Evolutionary conservation across 2,797 vertebrate genomes (phyloP).

Genomic region (Aldrovandia affinis): DNA sequence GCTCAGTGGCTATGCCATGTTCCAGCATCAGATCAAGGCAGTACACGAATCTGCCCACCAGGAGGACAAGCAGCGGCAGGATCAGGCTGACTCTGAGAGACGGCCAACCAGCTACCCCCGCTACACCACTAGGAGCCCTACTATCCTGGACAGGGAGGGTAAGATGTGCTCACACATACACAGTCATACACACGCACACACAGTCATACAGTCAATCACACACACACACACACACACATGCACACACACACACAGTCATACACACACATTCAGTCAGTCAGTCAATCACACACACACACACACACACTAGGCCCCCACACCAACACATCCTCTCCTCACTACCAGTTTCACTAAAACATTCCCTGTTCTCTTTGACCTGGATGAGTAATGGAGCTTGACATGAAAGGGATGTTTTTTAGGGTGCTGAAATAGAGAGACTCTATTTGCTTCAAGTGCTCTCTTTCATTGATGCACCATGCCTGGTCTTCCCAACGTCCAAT

Average conservation of each 20-base stretch:
- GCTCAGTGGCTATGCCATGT: slow-evolving; percentile 87
- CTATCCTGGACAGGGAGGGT: slow-evolving; percentile 89
- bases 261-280: too few species aligned
- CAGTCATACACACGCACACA: slow-evolving; percentile 32
- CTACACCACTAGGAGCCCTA: slow-evolving; percentile 83
- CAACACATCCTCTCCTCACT: not conserved
- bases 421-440: not conserved
- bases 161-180: slow-evolving; percentile 34
- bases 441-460: not conserved
- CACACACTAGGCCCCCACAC: not conserved
- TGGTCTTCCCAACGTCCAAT: not conserved
- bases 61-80: slow-evolving; percentile 92
- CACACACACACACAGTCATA: not conserved
- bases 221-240: slow-evolving; percentile 31
- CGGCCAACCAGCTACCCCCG: slow-evolving; percentile 71
- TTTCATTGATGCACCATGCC: not conserved
- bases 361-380: not conserved
- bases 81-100: slow-evolving; percentile 85
- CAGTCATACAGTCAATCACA: not conserved
- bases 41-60: slow-evolving; percentile 89
- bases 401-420: slow-evolving; percentile 26
- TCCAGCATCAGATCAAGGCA: slow-evolving; percentile 94
- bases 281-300: too few species aligned
- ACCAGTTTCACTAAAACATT: not conserved
- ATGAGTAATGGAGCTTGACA: slow-evolving; percentile 7